Base-by-base conservation (phyloP, 2,797 vertebrate genomes). In the Propithecus deckenii region DNA sequence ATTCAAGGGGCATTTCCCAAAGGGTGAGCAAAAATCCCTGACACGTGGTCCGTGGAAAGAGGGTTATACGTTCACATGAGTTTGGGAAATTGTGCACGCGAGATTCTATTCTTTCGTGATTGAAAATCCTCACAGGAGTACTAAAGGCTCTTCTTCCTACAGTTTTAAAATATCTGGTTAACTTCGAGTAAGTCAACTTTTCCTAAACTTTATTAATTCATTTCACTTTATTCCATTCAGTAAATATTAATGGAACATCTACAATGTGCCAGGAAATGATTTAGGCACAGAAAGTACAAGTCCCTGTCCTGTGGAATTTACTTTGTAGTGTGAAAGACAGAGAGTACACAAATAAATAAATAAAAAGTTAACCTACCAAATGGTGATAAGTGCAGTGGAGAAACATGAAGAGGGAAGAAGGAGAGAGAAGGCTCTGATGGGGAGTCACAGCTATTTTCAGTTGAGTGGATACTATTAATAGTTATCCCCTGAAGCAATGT, bases 161-260 rank as follows among this genome's bases (percentile, higher is more conserved):
- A 91, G 52, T 55, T 79, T 28, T 69, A 78, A 87, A 78, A 71
- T 80, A 63, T 38, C 18, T 50, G 18, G 5, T 52, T 84, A 86
- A 61, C 65, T 63, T 52, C 11, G 61, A 71, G 25, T 55, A 75
- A 72, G 5, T 85, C 28, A 93, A 78, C 17, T 67, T 94, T 76
- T 78, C 41, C 71, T 91, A 18, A 91, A 69, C 11, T 80, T 79
- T 85, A 85, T 94, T 91, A 30, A 86, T 84, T 91, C 2, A 57
- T 72, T 79, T 69, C 2, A 79, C 46, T 63, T 87, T 13, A 87
- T 87, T 93, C 96, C 32, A 93, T 84, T 80, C 48, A n/a, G 38
- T 59, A 83, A 72, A 61, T 86, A 72, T 38, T 61, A 57, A 46
- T 38, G 18, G 15, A 22, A 5, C 7, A 69, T 59, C 10, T 92